phyloP scores from a whole-genome alignment of 2,797 vertebrate species.

The Cossypha heuglini region DNA sequence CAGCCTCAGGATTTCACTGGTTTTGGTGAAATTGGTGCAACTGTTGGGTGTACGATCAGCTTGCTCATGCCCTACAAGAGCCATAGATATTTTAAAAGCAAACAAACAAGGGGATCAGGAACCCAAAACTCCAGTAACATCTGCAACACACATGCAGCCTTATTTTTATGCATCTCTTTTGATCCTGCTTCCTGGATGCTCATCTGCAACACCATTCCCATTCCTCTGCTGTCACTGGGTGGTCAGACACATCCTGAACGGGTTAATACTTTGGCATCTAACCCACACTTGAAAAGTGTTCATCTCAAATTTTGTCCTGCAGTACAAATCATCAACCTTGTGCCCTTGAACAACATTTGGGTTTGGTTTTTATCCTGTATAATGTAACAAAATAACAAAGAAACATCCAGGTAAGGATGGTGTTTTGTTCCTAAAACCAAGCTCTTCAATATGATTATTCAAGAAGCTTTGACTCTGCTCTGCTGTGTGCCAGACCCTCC shows the following conservation, averaged over 20 bases:
- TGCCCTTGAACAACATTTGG: not conserved
- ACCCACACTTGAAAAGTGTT: not conserved
- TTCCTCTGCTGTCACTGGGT: not conserved
- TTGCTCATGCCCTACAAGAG: not conserved
- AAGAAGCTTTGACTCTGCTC: not conserved
- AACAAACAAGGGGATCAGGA: constrained; percentile 50
- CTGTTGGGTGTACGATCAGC: rapidly evolving
- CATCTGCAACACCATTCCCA: not conserved
- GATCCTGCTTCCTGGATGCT: constrained; percentile 59
- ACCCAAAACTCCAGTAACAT: constrained; percentile 35
- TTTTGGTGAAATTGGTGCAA: not conserved
- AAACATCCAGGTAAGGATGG: not conserved
- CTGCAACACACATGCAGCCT: constrained; percentile 58
- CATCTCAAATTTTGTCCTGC: not conserved
- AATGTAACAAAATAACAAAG: not conserved
- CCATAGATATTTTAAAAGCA: constrained; percentile 44
- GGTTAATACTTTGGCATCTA: not conserved
- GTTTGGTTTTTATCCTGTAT: not conserved
- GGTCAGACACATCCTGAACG: not conserved
- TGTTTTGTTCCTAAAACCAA: not conserved
- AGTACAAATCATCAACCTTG: not conserved
- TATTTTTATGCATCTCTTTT: constrained; percentile 44
- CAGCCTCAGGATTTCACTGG: not conserved
- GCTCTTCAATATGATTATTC: not conserved
- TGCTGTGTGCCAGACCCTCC: not conserved